Base-by-base conservation (phyloP, 2,888 invertebrate species). In the Theodoxus fluviatilis region DNA sequence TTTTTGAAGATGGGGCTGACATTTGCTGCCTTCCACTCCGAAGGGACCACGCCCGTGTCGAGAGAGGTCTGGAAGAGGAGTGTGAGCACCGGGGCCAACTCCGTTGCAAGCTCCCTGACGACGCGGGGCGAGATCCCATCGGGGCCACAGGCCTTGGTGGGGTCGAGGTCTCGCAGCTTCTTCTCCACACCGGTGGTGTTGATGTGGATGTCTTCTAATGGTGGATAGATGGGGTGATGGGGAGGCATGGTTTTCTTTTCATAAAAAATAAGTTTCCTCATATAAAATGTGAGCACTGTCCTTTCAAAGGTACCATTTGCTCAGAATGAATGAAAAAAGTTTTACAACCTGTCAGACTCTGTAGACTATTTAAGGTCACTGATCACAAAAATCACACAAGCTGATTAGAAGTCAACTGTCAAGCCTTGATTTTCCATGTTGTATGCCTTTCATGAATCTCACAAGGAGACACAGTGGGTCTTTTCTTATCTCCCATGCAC, bases 1-100 rank as follows among this genome's bases (percentile, higher is more conserved):
- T 76, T 74, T 57, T 74, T 77, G 71, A 71, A 77, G 2, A 77
- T 65, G 12, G 71, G 75, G 2, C 68, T 63, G 4, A 78, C 72
- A 49, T 68, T 25, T 9, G 76, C 76, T 7, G 59, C 25, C 37
- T 73, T 74, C 74, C 75, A 78, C 28, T 70, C 74, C 33, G 28
- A 22, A 69, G 75, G 73, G 12, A 76, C 40, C 55, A 64, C 47
- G 9, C 70, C 67, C 35, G 66, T 65, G 18, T 65, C 38, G 7
- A 63, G 28, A 12, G 75, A 77, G n/a, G 67, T 52, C 49, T 71
- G 38, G 69, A 71, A 73, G 1, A 75, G 47, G 2, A 66, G 38
- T 15, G 74, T 67, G 1, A 77, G 61, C 2, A 69, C 63, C 43
- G 73, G 71, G 6, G 74, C 63, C 1, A 75, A 2, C 9, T 69